Percentiles rank a stretch among this genome's conserved stretches.
These are phyloP conservation scores for Benitochromis conjunctus DNA, from an alignment of 2,113 vertebrate genomes.

Conservation along the genomic window DNA sequence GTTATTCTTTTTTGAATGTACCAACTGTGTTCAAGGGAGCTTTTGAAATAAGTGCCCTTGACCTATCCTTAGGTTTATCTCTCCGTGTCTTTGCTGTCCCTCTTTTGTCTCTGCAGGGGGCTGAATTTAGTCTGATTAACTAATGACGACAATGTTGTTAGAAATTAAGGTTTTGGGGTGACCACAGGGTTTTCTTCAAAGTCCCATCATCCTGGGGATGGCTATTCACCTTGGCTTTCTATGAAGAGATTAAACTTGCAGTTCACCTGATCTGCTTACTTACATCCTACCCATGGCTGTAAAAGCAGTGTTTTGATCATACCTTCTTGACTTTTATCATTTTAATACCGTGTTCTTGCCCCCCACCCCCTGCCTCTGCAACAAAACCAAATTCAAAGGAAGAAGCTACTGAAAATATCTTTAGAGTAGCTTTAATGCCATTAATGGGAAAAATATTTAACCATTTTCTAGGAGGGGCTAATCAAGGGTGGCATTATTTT, in stretches of 20 bases:
- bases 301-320: not conserved
- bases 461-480: not conserved
- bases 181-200: slow-evolving; percentile 72
- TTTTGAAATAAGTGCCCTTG: slow-evolving; percentile 60
- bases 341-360: not conserved
- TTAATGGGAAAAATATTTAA: not conserved
- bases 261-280: slow-evolving; percentile 68
- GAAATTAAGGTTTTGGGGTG: slow-evolving; percentile 76
- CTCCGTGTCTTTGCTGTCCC: slow-evolving; percentile 74
- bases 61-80: slow-evolving; percentile 58
- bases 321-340: not conserved
- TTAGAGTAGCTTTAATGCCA: not conserved
- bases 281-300: not conserved
- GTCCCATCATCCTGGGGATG: slow-evolving; percentile 74
- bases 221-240: slow-evolving; percentile 75
- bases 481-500: slow-evolving; percentile 34
- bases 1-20: slow-evolving; percentile 39
- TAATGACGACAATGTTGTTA: slow-evolving; percentile 86
- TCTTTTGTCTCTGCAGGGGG: slow-evolving; percentile 77
- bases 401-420: not conserved
- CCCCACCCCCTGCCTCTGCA: not conserved
- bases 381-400: not conserved
- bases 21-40: slow-evolving; percentile 53
- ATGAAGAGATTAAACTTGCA: slow-evolving; percentile 87
- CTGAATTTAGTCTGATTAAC: slow-evolving; percentile 82